Conservation (phyloP, 2,797 vertebrate genomes). For the Erpetoichthys calabaricus region DNA sequence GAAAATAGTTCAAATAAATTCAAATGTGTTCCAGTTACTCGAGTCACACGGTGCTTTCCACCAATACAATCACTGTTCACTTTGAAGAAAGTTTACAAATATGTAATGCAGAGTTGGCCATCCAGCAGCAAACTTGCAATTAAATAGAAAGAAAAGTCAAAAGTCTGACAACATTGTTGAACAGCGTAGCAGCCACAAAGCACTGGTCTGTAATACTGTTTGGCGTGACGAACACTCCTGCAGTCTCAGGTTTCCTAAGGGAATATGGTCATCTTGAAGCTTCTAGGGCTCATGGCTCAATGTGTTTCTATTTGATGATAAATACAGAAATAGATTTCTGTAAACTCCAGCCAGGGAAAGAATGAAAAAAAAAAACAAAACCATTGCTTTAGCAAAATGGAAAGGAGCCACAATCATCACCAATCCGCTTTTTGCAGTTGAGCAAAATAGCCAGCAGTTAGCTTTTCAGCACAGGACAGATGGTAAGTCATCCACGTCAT, state of each 20-base stretch:
- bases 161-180: conserved; percentile 16
- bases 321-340: too few species aligned
- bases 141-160: conserved; percentile 18
- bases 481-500: too few species aligned
- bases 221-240: conserved; percentile 1
- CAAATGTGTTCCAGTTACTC: conserved; percentile 19
- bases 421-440: too few species aligned
- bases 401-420: too few species aligned
- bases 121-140: conserved; percentile 69
- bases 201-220: conserved; percentile 9
- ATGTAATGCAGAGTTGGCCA: conserved; percentile 54
- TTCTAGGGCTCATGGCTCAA: too few species aligned
- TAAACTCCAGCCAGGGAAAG: too few species aligned
- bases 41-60: conserved; percentile 20
- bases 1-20: too few species aligned
- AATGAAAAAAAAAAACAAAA: too few species aligned
- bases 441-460: too few species aligned
- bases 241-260: conserved; percentile 1
- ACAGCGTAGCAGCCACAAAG: conserved; percentile 33
- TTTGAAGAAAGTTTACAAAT: conserved; percentile 23
- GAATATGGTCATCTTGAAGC: background rate
- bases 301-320: too few species aligned
- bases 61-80: conserved; percentile 29
- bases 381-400: too few species aligned
- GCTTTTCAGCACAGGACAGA: too few species aligned